A percentile compares a stretch with the other conserved stretches of the same genome.
These are phyloP conservation scores for Euura saliciscinereae DNA, from an alignment of 1,140 invertebrate species.

Conservation along the genomic window DNA sequence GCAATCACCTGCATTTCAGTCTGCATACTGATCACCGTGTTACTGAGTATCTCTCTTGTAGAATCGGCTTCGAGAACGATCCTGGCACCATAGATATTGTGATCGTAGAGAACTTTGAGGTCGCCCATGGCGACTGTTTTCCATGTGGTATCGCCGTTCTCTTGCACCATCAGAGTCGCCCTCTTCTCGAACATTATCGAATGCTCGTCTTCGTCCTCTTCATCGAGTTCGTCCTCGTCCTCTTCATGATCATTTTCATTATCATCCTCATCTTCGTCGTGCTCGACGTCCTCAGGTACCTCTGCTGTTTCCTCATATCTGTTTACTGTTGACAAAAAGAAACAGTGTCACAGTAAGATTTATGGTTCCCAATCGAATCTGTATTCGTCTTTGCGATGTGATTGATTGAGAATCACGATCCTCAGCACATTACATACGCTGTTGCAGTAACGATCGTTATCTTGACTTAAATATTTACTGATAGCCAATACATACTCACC, in stretches of 20 bases:
- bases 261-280: constrained; percentile 37
- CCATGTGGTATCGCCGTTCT: constrained; percentile 34
- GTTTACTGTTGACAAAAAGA: constrained; percentile 15
- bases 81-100: constrained; percentile 55
- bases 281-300: constrained; percentile 28
- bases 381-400: too few species aligned
- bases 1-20: constrained; percentile 50
- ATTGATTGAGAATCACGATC: too few species aligned
- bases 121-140: constrained; percentile 50
- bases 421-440: too few species aligned
- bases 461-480: not conserved
- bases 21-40: constrained; percentile 60
- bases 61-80: constrained; percentile 55
- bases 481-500: too few species aligned
- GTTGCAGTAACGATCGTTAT: too few species aligned
- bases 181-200: constrained; percentile 54
- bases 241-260: constrained; percentile 40
- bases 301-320: not conserved
- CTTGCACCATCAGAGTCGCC: constrained; percentile 33
- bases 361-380: not conserved
- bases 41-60: constrained; percentile 52
- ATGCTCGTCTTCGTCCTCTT: constrained; percentile 52
- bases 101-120: constrained; percentile 61
- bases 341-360: constrained; percentile 10
- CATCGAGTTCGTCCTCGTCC: constrained; percentile 50